phyloP scores from a whole-genome alignment of 2,888 invertebrate genomes.

The Mactromeris polynyma region DNA sequence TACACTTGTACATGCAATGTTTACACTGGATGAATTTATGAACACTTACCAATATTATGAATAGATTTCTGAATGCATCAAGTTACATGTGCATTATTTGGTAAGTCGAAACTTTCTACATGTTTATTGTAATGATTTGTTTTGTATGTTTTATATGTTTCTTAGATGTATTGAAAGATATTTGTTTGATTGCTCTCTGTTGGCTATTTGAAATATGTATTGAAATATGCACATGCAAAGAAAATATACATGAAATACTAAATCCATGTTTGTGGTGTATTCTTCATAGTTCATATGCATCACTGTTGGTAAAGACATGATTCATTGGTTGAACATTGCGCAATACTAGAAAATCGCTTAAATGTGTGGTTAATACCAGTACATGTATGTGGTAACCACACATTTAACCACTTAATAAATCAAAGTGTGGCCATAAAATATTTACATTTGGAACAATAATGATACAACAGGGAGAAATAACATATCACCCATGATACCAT shows the following conservation, averaged over 20 bases:
- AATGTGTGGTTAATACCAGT: no score
- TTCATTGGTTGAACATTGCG: no score
- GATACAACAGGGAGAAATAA: no score
- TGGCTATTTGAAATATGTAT: conserved; percentile 28
- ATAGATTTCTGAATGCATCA: neutral
- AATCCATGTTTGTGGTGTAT: neutral
- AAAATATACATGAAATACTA: conserved; percentile 40
- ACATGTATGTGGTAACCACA: no score
- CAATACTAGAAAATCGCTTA: no score
- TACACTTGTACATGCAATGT: neutral
- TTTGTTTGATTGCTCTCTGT: conserved; percentile 20
- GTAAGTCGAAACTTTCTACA: neutral
- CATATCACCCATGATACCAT: no score
- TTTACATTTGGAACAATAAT: no score
- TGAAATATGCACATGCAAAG: conserved; percentile 42
- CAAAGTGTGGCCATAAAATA: no score
- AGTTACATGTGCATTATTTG: neutral
- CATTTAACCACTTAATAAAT: no score
- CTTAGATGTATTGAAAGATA: conserved; percentile 10
- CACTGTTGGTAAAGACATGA: neutral
- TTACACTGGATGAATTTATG: neutral
- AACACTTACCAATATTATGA: neutral
- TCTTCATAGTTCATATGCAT: neutral
- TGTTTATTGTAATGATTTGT: conserved; percentile 5
- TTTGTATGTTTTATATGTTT: conserved; percentile 23